Percentiles rank a stretch among this genome's conserved stretches.
phyloP scores from a whole-genome alignment of 2,113 vertebrate genomes.

The Todiramphus chloris region DNA sequence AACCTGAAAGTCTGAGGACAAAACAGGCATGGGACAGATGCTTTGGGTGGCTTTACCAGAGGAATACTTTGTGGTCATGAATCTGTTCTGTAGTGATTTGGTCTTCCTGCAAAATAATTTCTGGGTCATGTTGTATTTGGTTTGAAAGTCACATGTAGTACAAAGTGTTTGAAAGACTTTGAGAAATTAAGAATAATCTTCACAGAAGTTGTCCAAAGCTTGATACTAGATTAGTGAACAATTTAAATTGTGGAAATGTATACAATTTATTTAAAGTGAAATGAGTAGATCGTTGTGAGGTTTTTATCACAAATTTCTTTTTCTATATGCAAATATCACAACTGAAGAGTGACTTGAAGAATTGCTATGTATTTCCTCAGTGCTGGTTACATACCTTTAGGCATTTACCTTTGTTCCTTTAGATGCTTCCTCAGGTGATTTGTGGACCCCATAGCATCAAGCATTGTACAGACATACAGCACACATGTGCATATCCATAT shows the following conservation, averaged over 20 bases:
- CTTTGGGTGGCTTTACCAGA: background rate
- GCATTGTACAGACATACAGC: rapidly evolving
- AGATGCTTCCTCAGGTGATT: background rate
- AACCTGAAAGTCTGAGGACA: background rate
- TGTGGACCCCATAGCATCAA: background rate
- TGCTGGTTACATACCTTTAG: background rate
- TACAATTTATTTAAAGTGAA: background rate
- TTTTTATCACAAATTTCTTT: background rate
- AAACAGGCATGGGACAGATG: background rate
- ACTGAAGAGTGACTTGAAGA: background rate
- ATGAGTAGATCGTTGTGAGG: background rate
- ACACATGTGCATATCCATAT: background rate
- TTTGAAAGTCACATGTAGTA: background rate
- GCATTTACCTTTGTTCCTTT: background rate
- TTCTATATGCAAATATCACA: background rate
- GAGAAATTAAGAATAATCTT: background rate
- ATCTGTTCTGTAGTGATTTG: background rate
- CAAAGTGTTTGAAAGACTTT: background rate
- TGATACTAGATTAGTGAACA: background rate
- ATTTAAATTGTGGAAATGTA: background rate
- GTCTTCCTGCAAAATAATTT: background rate
- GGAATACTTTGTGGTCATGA: background rate
- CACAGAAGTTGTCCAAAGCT: background rate
- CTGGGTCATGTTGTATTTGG: background rate
- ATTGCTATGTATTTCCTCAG: background rate